Percentiles rank a stretch among this genome's conserved stretches.
phyloP scores from a whole-genome alignment of 1,140 invertebrate species.

The Procambarus virginalis region DNA sequence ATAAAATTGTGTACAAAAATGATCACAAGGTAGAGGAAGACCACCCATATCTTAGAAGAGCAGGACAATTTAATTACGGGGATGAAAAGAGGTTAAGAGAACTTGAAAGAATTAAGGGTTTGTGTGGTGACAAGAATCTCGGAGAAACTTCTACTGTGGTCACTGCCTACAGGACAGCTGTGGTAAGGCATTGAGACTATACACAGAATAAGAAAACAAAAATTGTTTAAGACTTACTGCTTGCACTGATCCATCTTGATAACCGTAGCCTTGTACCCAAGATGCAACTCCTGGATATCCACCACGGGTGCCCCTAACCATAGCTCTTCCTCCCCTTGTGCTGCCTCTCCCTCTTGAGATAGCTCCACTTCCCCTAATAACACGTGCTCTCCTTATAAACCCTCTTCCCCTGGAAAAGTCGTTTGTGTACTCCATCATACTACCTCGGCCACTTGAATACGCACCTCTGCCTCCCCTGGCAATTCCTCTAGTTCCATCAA shows the following conservation, averaged over 20 bases:
- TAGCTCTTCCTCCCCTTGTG: neutral
- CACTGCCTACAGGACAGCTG: no score
- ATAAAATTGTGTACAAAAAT: no score
- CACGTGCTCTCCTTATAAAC: neutral
- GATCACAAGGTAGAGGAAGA: no score
- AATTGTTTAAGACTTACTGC: neutral
- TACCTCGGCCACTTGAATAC: neutral
- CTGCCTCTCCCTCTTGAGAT: neutral
- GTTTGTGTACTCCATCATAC: slow-evolving; percentile 47
- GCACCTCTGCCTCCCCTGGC: neutral
- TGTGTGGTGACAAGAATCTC: no score
- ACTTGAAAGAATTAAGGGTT: no score
- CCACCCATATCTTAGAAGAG: no score
- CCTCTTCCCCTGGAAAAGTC: slow-evolving; percentile 38
- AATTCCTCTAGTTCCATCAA: neutral
- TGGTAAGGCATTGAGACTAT: no score
- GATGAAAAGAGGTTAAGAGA: no score
- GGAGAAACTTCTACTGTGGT: no score
- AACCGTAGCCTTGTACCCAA: slow-evolving; percentile 13
- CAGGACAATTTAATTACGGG: no score
- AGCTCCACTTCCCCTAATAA: neutral
- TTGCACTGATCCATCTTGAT: slow-evolving; percentile 12
- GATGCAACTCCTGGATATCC: neutral
- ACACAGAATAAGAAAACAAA: neutral
- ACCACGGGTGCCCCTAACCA: slow-evolving; percentile 8